phyloP scores from a whole-genome alignment of 2,113 vertebrate species.

The Percopsis transmontana region DNA sequence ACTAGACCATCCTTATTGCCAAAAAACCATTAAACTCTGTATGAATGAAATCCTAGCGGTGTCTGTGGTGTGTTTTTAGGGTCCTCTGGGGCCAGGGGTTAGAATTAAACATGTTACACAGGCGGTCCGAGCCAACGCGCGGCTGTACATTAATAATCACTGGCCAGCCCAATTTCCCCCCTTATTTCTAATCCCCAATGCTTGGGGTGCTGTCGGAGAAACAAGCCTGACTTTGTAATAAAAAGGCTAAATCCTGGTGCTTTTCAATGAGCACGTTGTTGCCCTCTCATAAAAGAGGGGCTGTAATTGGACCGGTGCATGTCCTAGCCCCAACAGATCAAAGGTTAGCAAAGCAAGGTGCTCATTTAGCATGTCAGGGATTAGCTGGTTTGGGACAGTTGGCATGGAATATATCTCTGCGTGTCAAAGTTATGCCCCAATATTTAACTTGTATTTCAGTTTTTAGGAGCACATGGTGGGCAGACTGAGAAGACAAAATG shows the following conservation, averaged over 20 bases:
- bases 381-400: conserved; percentile 50
- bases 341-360: conserved; percentile 68
- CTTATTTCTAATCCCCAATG: conserved; percentile 52
- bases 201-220: conserved; percentile 39
- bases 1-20: conserved; percentile 31
- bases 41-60: conserved; percentile 52
- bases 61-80: conserved; percentile 62
- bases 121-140: conserved; percentile 43
- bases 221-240: conserved; percentile 58
- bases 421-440: conserved; percentile 55
- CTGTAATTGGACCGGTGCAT: conserved; percentile 52
- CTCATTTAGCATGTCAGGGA: conserved; percentile 62
- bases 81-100: conserved; percentile 54
- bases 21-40: conserved; percentile 47
- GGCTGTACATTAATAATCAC: conserved; percentile 62
- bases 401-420: conserved; percentile 32
- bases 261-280: conserved; percentile 64
- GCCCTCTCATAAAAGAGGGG: conserved; percentile 54
- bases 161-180: conserved; percentile 54
- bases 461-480: conserved; percentile 3
- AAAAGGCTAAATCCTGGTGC: conserved; percentile 52
- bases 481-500: neutral
- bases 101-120: conserved; percentile 46
- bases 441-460: conserved; percentile 41
- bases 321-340: conserved; percentile 60